Base-by-base conservation (phyloP, 2,888 invertebrate genomes). In the Drosophila tanythrix region DNA sequence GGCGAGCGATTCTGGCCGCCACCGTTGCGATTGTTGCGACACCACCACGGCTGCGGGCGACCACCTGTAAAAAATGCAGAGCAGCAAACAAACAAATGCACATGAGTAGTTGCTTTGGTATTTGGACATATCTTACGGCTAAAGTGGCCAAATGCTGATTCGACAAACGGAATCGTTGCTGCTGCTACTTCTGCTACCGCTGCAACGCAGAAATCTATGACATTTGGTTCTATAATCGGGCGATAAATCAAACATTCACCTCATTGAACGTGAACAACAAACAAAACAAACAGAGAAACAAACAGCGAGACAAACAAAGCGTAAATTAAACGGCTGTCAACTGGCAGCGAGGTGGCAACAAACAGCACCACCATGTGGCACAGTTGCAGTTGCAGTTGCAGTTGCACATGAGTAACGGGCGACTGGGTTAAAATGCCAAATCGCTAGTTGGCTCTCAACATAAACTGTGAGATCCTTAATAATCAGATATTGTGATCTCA, bases 1-100 rank as follows among this genome's bases (percentile, higher is more conserved):
- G 93, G 92, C 58, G 92, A 91, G 25, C 93, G 91, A 74, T 92
- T 92, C 67, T 91, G 91, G 53, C 89, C 92, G 69, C 87, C 91
- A 64, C 86, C 91, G 67, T 91, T 90, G 46, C 93, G 92, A 87
- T 93, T 93, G 72, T 93, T 92, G 75, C 93, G 92, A 88, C 93
- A 93, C 93, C 93, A 93, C 93, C 93, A 93, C 21, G 93, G 93
- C 82, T 92, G 90, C 68, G 92, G 92, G 61, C 92, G 91, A 63
- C 93, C 93, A 87, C 91, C 93, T 92, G 82, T 62, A 81, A 79
- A 46, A 65, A 31, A 64, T 8, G 50, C 36, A 74, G 65, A 51
- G 64, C 46, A 53, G 38, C 13, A 18, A 15, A 21, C 36, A 51
- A 27, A 43, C 56, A 55, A 36, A 46, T 40, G 35, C 48, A 69